Conservation (phyloP, 2,797 vertebrate genomes). For the Myripristis murdjan region DNA sequence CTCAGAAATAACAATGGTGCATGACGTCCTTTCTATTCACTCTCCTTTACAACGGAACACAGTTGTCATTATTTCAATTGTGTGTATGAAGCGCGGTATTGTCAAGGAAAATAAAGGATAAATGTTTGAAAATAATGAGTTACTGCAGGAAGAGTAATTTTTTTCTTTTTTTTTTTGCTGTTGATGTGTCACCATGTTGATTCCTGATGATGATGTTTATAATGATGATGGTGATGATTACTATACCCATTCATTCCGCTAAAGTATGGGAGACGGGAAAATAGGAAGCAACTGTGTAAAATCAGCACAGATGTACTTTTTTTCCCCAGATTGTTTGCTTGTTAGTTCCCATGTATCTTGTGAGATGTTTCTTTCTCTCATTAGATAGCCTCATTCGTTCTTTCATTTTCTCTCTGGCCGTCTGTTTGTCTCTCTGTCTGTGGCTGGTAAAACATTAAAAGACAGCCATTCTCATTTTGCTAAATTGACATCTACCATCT, state of each 20-base stretch:
- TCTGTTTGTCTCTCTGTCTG: conserved; percentile 18
- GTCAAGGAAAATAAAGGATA: conserved; percentile 21
- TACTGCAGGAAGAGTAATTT: background rate
- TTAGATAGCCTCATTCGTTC: background rate
- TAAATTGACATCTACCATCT: conserved; percentile 46
- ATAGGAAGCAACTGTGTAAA: conserved; percentile 19
- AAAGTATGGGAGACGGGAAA: conserved; percentile 16
- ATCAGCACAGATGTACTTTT: too few relatives aligned
- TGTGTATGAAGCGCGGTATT: conserved; percentile 13
- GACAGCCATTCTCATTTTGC: conserved; percentile 55
- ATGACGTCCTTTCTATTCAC: conserved; percentile 39
- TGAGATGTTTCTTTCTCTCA: background rate
- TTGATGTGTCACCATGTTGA: conserved; percentile 14
- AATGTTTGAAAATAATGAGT: conserved; percentile 26
- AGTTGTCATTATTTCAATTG: conserved; percentile 41
- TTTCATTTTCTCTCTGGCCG: background rate
- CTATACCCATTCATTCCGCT: conserved; percentile 27
- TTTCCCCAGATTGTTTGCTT: too few relatives aligned
- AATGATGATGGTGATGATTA: conserved; percentile 8
- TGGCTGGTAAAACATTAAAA: conserved; percentile 52
- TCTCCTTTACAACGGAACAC: conserved; percentile 17
- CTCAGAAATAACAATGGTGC: conserved; percentile 56
- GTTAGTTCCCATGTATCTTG: too few relatives aligned
- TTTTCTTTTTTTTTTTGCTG: conserved; percentile 35
- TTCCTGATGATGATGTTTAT: conserved; percentile 23